Conservation (phyloP, 2,113 vertebrate species). For the Baryphthengus martii region DNA sequence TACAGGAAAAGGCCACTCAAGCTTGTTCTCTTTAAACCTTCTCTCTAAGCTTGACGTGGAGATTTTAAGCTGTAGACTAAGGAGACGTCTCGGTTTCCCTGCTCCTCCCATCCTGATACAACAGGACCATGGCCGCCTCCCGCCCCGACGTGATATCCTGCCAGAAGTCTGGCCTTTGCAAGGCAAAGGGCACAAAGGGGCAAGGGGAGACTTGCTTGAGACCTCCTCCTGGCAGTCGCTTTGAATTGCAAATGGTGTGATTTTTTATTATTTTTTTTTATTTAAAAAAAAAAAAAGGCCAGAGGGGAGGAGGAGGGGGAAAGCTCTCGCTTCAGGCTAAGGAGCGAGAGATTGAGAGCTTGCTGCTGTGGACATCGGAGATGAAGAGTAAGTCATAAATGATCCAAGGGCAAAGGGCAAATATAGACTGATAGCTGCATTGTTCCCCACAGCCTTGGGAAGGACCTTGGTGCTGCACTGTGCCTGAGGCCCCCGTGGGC, state of each 20-base stretch:
- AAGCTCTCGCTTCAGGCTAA: slow-evolving; percentile 38
- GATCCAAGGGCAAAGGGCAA: slow-evolving; percentile 75
- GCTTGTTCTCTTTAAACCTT: not conserved
- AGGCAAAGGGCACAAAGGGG: not conserved
- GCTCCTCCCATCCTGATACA: not conserved
- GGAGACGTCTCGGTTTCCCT: not conserved
- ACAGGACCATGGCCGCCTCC: not conserved
- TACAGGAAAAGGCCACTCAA: not conserved
- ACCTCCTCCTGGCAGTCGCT: slow-evolving; percentile 7
- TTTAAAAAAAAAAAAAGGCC: not conserved
- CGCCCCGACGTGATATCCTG: accelerated
- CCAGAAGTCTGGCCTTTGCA: not conserved
- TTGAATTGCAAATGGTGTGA: slow-evolving; percentile 62
- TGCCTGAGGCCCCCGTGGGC: slow-evolving; percentile 11
- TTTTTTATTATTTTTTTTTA: too few relatives aligned
- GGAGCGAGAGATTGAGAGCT: slow-evolving; percentile 71
- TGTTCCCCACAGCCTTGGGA: slow-evolving; percentile 71
- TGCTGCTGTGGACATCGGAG: slow-evolving; percentile 66
- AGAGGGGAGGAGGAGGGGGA: slow-evolving; percentile 29
- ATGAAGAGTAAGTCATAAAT: slow-evolving; percentile 80
- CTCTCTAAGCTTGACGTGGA: not conserved
- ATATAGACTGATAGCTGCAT: slow-evolving; percentile 78
- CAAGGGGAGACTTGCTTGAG: not conserved
- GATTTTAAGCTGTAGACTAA: not conserved
- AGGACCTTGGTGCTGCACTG: slow-evolving; percentile 61